A percentile compares a stretch with the other conserved stretches of the same genome.
Conservation (phyloP, 2,797 vertebrate species). For the Aplochiton taeniatus region DNA sequence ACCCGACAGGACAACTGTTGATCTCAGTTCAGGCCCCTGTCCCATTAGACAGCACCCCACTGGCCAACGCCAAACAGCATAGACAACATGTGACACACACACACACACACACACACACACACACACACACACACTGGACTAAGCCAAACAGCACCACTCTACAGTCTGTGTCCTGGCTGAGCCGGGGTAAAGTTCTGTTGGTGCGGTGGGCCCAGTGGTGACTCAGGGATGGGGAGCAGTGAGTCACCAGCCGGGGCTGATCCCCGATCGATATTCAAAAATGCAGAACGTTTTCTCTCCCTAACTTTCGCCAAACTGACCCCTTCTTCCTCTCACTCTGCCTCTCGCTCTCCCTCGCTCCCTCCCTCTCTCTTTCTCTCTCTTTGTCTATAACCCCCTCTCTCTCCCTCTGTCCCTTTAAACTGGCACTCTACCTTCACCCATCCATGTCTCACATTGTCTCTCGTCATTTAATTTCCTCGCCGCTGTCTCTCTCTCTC, state of each 20-base stretch:
- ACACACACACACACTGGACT: neutral
- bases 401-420: slow-evolving; percentile 7
- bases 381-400: slow-evolving; percentile 33
- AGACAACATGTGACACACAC: too few species aligned
- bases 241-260: slow-evolving; percentile 46
- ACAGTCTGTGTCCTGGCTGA: too few species aligned
- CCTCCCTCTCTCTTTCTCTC: neutral
- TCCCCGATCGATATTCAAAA: slow-evolving; percentile 70
- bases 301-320: too few species aligned
- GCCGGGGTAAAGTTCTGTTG: neutral
- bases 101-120: neutral
- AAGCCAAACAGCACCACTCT: too few species aligned
- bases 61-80: too few species aligned
- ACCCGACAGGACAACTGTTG: too few species aligned
- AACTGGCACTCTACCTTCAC: too few species aligned
- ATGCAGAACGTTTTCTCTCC: slow-evolving; percentile 34
- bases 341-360: neutral
- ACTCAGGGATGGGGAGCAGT: slow-evolving; percentile 15
- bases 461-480: slow-evolving; percentile 9
- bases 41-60: too few species aligned
- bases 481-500: slow-evolving; percentile 11
- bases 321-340: neutral
- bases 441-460: too few species aligned
- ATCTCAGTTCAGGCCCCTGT: too few species aligned
- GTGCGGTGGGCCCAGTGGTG: neutral